Percentiles rank a stretch among this genome's conserved stretches.
Evolutionary conservation across 2,888 invertebrate species (phyloP).

Genomic region (Dendrolimus houi): DNA sequence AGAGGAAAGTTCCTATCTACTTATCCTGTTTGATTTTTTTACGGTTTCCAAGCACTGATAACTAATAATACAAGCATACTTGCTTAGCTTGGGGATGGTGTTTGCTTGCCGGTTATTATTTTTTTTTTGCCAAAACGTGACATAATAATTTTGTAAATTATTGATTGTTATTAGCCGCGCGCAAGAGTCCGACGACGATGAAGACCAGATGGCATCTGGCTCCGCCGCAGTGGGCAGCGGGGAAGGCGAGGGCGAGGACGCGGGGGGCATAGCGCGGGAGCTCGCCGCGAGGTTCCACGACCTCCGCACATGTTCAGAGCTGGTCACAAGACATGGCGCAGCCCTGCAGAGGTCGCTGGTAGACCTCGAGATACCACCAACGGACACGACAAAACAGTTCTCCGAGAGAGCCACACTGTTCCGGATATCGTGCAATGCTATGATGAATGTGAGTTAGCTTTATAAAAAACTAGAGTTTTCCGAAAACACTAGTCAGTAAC

Average conservation of each 20-base stretch:
- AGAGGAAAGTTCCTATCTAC: too few species aligned
- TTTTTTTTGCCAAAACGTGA: too few species aligned
- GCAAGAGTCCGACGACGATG: conserved; percentile 85
- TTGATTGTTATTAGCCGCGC: conserved; percentile 58
- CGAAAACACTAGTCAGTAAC: too few species aligned
- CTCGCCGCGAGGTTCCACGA: conserved; percentile 88
- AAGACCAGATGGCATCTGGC: conserved; percentile 77
- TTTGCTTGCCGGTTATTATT: too few species aligned
- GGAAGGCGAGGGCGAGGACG: conserved; percentile 74
- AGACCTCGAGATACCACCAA: conserved; percentile 84
- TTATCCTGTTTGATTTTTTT: too few species aligned
- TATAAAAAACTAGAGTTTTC: too few species aligned
- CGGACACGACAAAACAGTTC: conserved; percentile 89
- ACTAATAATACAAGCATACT: too few species aligned
- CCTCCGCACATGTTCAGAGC: conserved; percentile 92
- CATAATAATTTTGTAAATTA: too few species aligned
- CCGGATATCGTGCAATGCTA: conserved; percentile 95
- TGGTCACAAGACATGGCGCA: conserved; percentile 91
- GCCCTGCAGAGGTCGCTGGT: conserved; percentile 88
- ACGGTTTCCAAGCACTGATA: too few species aligned
- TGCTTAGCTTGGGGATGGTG: too few species aligned
- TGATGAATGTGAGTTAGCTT: conserved; percentile 86
- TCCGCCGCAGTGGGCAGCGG: conserved; percentile 63
- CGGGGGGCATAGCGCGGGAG: conserved; percentile 80
- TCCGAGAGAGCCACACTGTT: conserved; percentile 97